Evolutionary conservation across 2,888 invertebrate genomes (phyloP).

Genomic region (Deilephila porcellus): DNA sequence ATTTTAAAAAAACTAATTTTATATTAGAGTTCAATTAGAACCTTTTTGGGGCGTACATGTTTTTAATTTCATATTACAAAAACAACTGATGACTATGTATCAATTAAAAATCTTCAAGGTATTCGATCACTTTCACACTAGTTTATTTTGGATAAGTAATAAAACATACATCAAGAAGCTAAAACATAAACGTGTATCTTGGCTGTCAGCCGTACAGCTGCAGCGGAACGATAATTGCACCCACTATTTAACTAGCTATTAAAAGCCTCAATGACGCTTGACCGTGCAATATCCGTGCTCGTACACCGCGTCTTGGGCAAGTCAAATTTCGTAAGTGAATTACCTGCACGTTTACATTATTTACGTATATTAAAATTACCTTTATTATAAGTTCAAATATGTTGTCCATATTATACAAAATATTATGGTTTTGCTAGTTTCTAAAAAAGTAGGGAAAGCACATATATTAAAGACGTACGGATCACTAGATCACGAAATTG

Average conservation of each 20-base stretch:
- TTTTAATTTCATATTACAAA: too few relatives aligned
- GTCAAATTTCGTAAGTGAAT: slow-evolving; percentile 39
- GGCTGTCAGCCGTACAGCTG: slow-evolving; percentile 7
- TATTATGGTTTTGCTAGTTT: background rate
- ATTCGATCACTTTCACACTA: background rate
- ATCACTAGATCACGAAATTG: too few relatives aligned
- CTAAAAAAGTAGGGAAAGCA: too few relatives aligned
- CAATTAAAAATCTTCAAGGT: too few relatives aligned
- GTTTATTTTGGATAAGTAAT: background rate
- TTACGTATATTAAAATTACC: background rate
- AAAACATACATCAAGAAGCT: too few relatives aligned
- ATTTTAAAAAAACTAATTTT: too few relatives aligned
- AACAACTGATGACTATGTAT: too few relatives aligned
- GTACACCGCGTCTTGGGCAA: slow-evolving; percentile 44
- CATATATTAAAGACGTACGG: too few relatives aligned
- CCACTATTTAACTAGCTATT: slow-evolving; percentile 49
- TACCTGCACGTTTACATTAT: background rate
- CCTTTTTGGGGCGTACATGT: too few relatives aligned
- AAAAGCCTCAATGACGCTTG: slow-evolving; percentile 59
- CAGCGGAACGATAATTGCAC: slow-evolving; percentile 31
- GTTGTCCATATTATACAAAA: background rate
- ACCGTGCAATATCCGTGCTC: slow-evolving; percentile 58
- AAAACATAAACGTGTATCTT: too few relatives aligned
- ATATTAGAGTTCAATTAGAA: too few relatives aligned
- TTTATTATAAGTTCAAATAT: too few relatives aligned